Base-by-base conservation (phyloP, 2,888 invertebrate species). In the Alcis repandata region DNA sequence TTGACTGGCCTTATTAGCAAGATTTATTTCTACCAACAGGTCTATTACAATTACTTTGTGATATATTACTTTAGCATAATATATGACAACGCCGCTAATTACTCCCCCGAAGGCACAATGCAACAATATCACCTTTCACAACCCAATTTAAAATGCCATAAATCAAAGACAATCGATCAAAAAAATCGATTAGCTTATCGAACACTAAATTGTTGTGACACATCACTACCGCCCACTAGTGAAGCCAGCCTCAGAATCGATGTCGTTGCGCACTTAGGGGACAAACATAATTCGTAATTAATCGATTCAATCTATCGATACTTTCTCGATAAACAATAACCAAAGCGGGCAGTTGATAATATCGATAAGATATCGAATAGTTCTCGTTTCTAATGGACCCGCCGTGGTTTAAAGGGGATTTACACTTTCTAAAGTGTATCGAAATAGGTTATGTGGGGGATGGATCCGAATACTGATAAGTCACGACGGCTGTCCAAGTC, bases 251-350 rank as follows among this genome's bases (percentile, higher is more conserved):
- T 81, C 81, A 77, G 76, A 79, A 80, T 82, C 80, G 82, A 85
- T 89, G 86, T 89, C 88, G 87, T 77, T 83, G 82, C 79, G 84
- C 88, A 88, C 89, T 90, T 85, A 90, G 79, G 80, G 79, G 84
- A 84, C 89, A 86, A 84, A 83, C 80, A 84, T 79, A 79, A 79
- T 74, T 79, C 79, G 84, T 88, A 90, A 90, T 91, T 89, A 91
- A 89, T 89, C 89, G 88, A 88, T 84, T 82, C 74, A 79, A 87
- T 83, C 85, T 79, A 82, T 86, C 83, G 85, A 83, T 84, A 85
- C 87, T 88, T 85, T 84, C 83, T 85, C 88, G 91, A 92, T 92
- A 92, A 90, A 93, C 92, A 93, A 92, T 92, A 92, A 91, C 87
- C 84, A 79, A 82, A 84, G 85, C 79, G 77, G 81, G 82, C 82